Evolutionary conservation across 2,113 vertebrate species (phyloP).

Genomic region (Python bivittatus): DNA sequence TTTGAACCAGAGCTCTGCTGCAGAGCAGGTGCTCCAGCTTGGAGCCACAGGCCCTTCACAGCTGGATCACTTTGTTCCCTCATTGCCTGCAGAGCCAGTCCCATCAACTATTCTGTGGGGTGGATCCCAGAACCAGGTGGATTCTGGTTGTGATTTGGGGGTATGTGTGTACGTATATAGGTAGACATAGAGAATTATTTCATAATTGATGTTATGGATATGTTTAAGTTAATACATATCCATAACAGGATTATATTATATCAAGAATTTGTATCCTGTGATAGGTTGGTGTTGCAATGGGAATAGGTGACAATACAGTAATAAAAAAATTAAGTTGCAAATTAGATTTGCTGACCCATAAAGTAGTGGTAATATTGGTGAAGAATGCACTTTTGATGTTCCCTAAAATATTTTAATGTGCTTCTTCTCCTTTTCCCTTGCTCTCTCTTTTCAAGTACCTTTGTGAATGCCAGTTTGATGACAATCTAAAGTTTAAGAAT

Average conservation of each 20-base stretch:
- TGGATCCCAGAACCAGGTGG: too few relatives aligned
- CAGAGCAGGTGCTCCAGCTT: neutral
- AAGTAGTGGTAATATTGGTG: accelerated
- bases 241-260: too few relatives aligned
- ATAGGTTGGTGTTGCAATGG: too few relatives aligned
- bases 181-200: too few relatives aligned
- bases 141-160: too few relatives aligned
- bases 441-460: slow-evolving; percentile 81
- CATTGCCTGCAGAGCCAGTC: too few relatives aligned
- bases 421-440: neutral
- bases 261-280: too few relatives aligned
- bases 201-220: too few relatives aligned
- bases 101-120: neutral
- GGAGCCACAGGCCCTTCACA: neutral
- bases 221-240: too few relatives aligned
- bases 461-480: slow-evolving; percentile 98
- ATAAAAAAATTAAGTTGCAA: neutral
- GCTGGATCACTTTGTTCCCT: too few relatives aligned
- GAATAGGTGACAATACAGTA: too few relatives aligned
- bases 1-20: neutral
- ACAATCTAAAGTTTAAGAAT: slow-evolving; percentile 97
- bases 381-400: neutral
- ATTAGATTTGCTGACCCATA: neutral
- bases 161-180: too few relatives aligned
- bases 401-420: neutral